These are phyloP conservation scores for Sycophila texana DNA, from an alignment of 2,888 invertebrate genomes.

Conservation along the genomic window DNA sequence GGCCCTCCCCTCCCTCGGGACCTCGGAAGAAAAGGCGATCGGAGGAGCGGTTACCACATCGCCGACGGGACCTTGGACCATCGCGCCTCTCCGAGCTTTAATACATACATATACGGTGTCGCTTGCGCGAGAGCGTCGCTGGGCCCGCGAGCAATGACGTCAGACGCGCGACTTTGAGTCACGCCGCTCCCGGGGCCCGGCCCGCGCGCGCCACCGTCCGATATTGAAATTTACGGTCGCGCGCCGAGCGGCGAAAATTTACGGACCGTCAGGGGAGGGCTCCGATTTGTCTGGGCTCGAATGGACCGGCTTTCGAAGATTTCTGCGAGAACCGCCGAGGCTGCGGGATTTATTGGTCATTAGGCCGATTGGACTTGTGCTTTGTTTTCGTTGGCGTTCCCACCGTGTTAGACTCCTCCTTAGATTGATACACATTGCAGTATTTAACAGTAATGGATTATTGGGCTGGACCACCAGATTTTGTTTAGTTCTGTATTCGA, in stretches of 20 bases:
- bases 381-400: too few species aligned
- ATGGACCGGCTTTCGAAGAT: too few species aligned
- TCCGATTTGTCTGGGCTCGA: too few species aligned
- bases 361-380: too few species aligned
- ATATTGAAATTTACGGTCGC: not conserved
- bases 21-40: constrained; percentile 23
- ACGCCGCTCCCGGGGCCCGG: not conserved
- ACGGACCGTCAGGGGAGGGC: not conserved
- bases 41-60: constrained; percentile 25
- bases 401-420: too few species aligned
- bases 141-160: constrained; percentile 35
- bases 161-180: constrained; percentile 39
- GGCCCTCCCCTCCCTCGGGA: not conserved
- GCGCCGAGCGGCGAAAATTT: not conserved
- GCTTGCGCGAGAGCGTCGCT: constrained; percentile 1
- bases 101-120: constrained; percentile 54
- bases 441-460: too few species aligned
- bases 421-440: too few species aligned
- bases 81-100: constrained; percentile 33
- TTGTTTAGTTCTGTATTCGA: too few species aligned
- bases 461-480: too few species aligned
- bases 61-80: constrained; percentile 48
- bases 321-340: too few species aligned
- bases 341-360: too few species aligned
- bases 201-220: not conserved